A percentile compares a stretch with the other conserved stretches of the same genome.
Evolutionary conservation across 2,888 invertebrate species (phyloP).

Genomic region (Odontocolon sp.): DNA sequence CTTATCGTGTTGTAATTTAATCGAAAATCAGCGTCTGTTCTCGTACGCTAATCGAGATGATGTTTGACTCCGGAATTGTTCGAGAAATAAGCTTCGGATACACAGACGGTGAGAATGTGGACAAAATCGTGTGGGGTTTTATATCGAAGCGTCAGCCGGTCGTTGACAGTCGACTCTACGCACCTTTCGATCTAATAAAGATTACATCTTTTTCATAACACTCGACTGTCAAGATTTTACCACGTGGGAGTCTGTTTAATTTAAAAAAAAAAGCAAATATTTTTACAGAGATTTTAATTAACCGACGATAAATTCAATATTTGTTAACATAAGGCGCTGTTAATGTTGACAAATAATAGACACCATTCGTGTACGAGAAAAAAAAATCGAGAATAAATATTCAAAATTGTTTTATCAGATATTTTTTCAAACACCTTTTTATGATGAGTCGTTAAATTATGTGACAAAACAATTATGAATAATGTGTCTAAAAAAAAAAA

Average conservation of each 20-base stretch:
- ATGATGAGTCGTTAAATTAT: no score
- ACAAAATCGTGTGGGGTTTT: slow-evolving; percentile 23
- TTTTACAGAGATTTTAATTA: background rate
- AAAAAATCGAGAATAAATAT: no score
- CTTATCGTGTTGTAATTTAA: slow-evolving; percentile 28
- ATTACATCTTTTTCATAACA: slow-evolving; percentile 13
- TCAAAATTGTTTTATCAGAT: no score
- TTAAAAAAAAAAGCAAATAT: background rate
- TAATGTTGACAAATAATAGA: background rate
- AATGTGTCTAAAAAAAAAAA: no score
- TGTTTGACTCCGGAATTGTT: slow-evolving; percentile 19
- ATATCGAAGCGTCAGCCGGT: slow-evolving; percentile 32
- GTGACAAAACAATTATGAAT: no score
- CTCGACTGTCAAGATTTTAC: background rate
- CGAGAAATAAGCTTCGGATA: slow-evolving; percentile 8
- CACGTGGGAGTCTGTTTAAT: background rate
- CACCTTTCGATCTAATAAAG: slow-evolving; percentile 32
- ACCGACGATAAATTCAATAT: background rate
- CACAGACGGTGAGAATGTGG: slow-evolving; percentile 6
- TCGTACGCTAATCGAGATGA: background rate
- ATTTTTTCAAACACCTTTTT: no score
- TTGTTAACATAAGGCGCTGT: background rate
- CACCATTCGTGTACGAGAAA: background rate
- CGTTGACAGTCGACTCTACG: background rate
- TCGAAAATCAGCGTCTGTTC: slow-evolving; percentile 4